Base-by-base conservation (phyloP, 2,113 vertebrate species). In the Ophiodon elongatus region DNA sequence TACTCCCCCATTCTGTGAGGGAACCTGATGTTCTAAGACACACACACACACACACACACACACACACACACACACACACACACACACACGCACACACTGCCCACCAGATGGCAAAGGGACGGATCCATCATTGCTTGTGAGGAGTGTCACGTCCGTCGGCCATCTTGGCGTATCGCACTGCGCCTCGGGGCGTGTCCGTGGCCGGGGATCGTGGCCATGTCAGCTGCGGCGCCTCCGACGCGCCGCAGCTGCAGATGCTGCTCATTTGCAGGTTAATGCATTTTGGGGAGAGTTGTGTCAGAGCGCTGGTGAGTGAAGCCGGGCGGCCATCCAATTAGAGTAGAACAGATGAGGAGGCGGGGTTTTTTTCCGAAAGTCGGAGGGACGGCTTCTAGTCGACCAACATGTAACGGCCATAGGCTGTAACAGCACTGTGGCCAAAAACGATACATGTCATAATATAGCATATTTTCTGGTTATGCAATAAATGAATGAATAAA, bases 211-310 rank as follows among this genome's bases (percentile, higher is more conserved):
- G 15, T 57, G 70, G 70, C 69, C 83, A 77, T 82, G 85, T 92
- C 93, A 89, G 84, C 92, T 94, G 92, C 75, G 83, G 60, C 54
- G 23, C 80, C 76, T 84, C 85, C 63, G 60, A 54, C 52, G 37
- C 60, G 63, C 50, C 27, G 9, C 68, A 77, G 89, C 87, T 90
- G 85, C 93, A 93, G 92, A 92, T 93, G 92, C 88, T 88, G 37
- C 82, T 91, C 73, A 89, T 93, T 93, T 92, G 87, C 85, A 90
- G 92, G 90, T 93, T 94, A 91, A 93, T 93, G 85, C 75, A 65
- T 91, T 85, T 88, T 67, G 73, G 68, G 71, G 25, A 54, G 83
- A 62, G 81, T 29, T 62, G 85, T 80, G 82, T 86, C 60, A 66
- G 66, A 59, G 79, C 4, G 19, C 76, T 41, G 21, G 57, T 73